Percentiles rank a stretch among this genome's conserved stretches.
These are phyloP conservation scores for Nasonia oneida DNA, from an alignment of 2,888 invertebrate species.

Conservation along the genomic window DNA sequence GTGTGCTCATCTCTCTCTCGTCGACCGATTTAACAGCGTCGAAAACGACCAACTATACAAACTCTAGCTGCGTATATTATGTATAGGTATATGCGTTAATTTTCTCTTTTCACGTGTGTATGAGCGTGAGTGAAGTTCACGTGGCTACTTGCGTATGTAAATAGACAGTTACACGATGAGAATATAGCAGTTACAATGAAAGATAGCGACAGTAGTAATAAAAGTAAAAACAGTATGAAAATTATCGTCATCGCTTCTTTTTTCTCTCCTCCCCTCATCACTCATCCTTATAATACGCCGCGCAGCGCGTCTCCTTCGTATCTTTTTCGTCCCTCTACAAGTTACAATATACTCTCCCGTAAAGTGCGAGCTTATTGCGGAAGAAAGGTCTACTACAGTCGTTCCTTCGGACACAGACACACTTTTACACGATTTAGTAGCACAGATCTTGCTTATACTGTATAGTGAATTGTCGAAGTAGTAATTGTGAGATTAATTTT, in stretches of 20 bases:
- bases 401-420: conserved; percentile 8
- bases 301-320: not conserved
- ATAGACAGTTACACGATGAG: conserved; percentile 65
- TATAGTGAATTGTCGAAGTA: not conserved
- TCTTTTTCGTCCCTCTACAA: not conserved
- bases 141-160: conserved; percentile 61
- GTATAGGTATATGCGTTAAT: not conserved
- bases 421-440: conserved; percentile 14
- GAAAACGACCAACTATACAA: conserved; percentile 70
- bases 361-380: not conserved
- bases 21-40: conserved; percentile 7
- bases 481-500: not conserved
- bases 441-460: not conserved
- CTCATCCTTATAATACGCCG: conserved; percentile 72
- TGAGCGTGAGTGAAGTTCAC: conserved; percentile 59
- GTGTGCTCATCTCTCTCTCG: not conserved
- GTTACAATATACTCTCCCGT: not conserved
- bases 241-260: conserved; percentile 71
- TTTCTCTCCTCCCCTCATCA: conserved; percentile 66
- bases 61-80: conserved; percentile 66
- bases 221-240: conserved; percentile 78
- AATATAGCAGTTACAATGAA: conserved; percentile 68
- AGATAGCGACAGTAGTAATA: conserved; percentile 73
- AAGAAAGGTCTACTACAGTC: not conserved
- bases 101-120: conserved; percentile 10